Evolutionary conservation across 1,140 invertebrate genomes (phyloP), one percentile per base, ranked within the genome.

Genomic region (Lordiphosa collinella): DNA sequence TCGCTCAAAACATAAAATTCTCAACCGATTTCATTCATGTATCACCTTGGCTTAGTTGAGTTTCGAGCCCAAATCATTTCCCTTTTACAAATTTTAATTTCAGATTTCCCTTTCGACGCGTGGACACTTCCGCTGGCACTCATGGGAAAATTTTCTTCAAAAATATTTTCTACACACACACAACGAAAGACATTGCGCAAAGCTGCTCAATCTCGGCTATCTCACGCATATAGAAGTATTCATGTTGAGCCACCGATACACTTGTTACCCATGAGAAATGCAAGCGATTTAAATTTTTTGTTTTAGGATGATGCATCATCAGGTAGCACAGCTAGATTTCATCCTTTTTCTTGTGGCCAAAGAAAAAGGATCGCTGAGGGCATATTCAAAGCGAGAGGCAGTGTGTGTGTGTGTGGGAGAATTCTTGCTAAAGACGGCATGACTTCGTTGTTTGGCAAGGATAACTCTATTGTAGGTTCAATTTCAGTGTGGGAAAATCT

Each of bases 201-300:
- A 84, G 58, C 71, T 84, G 62, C 43, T 59, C 66, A 61, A 72
- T 58, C 52, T 60, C 29, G 3, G 54, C 51, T 61, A 57, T 76
- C 76, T 82, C 76, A 82, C 76, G 78, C 55, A 75, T 82, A 60
- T 65, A 44, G 47, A 54, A 56, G 32, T 54, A 65, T 60, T 65
- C 54, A 70, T 53, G 55, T 38, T n/a, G 29, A 38, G 34, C 31
- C 18, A 31, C 32, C 14, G 54, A 70, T 82, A 75, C 76, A 82
- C 76, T 82, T 82, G 76, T 84, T 84, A 60, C 65, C 57, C 71
- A 53, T 82, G 78, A 82, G 74, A 80, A 82, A 72, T 59, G 78
- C 72, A 84, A 59, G 56, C 67, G 58, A 82, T 85, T 82, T 82
- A 55, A 84, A 84, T 82, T 84, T 59, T 53, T 59, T 50, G 41